Evolutionary conservation across 1,140 invertebrate genomes (phyloP), one percentile per base, ranked within the genome.

Genomic region (Homalodisca vitripennis): DNA sequence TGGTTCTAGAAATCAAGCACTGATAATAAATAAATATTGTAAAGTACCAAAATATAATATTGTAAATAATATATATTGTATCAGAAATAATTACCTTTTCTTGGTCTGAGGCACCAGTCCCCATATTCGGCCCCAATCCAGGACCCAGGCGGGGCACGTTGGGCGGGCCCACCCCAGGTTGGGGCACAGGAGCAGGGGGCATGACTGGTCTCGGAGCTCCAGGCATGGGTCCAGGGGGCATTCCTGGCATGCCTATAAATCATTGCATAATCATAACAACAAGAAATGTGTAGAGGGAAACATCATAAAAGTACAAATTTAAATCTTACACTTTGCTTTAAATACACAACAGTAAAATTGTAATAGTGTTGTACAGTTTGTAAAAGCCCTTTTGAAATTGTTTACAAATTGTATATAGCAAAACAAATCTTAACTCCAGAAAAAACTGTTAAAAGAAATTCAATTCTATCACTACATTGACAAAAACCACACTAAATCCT

Each of bases 71-170:
- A 53, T 6, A 17, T 20, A 6, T 53, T 22, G 6, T 6, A 14
- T 53, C 12, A 14, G 6, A 10, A 17, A 10, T 41, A 41, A 6
- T 10, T 53, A 53, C 72, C 70, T 73, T 73, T 57, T 73, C 72
- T 32, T 73, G 72, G 29, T 73, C 70, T 14, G 72, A 70, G 14
- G 72, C 72, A 6, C 41, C 67, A 30, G 14, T 22, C 3, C 48
- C 48, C 14, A 51, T 51, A n/a, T 51, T 60, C 3, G 55, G 22
- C 2, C 3, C 55, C 26, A 10, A 41, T 41, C 17, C 34, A 41
- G 24, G 55, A 29, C 14, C 14, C 29, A 10, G 14, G 26, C 48
- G 48, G 48, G 67, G 48, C n/a, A 67, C 57, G 30, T 66, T 32
- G 13, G 47, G 34, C n/a, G 62, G 46, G 29, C 63, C 47, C 2